Evolutionary conservation across 2,797 vertebrate genomes (phyloP), one percentile per base, ranked within the genome.

Genomic region (Tragopan temminckii): DNA sequence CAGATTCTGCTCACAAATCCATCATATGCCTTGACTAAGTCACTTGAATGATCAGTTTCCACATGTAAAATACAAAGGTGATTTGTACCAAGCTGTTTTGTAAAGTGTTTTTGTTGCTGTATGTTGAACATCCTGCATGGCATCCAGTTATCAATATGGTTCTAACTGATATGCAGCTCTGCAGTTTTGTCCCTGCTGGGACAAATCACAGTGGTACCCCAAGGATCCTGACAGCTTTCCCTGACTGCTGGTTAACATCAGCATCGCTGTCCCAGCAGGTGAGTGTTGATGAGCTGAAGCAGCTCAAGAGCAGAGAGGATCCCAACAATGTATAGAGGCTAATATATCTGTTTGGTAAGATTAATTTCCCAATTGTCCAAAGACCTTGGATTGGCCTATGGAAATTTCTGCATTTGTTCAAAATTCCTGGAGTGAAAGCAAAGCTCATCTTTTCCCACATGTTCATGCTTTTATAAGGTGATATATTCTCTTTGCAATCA

Each of bases 1-100:
- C 58, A 66, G 33, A 74, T 72, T 71, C 85, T 86, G 71, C 75
- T 92, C 52, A 81, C 20, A 96, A 88, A 88, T 31, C 69, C 53
- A 68, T 45, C 4, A 2, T 8, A 75, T 4, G 14, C 8, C 71
- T 78, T 0, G 0, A 21, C 46, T 62, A 82, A 66, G 31, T 63
- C 66, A 75, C 50, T 17, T 40, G 31, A 78, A 77, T 4, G 21
- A 50, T 66, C 79, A 52, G 38, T n/a, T 83, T 50, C 31, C 61
- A 38, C 14, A 29, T 1, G 13, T n/a, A 42, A 80, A 70, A 70
- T 40, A 40, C 35, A 70, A n/a, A 88, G 24, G 42, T 35, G 67
- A 83, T 79, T 59, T 85, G 77, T 27, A 79, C 35, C 0, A 0
- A 85, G 61, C 27, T 89, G 19, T 75, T 92, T 11, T 20, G 31